These are phyloP conservation scores for Metopia argyrocephala DNA, from an alignment of 2,888 invertebrate genomes.

Conservation along the genomic window DNA sequence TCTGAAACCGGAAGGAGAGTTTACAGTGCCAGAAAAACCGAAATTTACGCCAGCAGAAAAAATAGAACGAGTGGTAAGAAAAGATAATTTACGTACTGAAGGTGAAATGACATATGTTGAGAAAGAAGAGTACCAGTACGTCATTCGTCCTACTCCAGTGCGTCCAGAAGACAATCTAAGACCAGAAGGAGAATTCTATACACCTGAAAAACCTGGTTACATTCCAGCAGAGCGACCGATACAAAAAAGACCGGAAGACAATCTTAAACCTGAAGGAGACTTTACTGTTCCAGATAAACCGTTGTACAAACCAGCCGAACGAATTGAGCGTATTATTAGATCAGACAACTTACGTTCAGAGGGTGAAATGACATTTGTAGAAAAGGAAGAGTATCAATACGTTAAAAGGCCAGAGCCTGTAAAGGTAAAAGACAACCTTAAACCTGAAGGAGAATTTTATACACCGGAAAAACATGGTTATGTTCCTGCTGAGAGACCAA, in stretches of 20 bases:
- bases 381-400: conserved; percentile 79
- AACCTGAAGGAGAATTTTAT: conserved; percentile 79
- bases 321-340: conserved; percentile 72
- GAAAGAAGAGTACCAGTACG: conserved; percentile 75
- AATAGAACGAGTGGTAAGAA: conserved; percentile 76
- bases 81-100: conserved; percentile 81
- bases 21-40: conserved; percentile 76
- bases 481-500: conserved; percentile 79
- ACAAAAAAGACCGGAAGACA: conserved; percentile 81
- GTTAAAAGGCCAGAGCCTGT: conserved; percentile 78
- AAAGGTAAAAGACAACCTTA: conserved; percentile 78
- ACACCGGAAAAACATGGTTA: conserved; percentile 76
- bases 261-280: conserved; percentile 80
- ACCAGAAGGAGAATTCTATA: conserved; percentile 80
- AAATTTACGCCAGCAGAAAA: conserved; percentile 79
- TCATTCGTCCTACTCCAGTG: conserved; percentile 78
- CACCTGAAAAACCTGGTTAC: conserved; percentile 79
- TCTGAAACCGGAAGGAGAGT: conserved; percentile 79
- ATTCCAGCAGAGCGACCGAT: conserved; percentile 78
- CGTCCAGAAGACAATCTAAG: conserved; percentile 81
- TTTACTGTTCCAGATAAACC: conserved; percentile 73
- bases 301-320: conserved; percentile 79
- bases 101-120: conserved; percentile 77
- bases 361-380: conserved; percentile 80
- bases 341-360: conserved; percentile 81